Evolutionary conservation across 2,888 invertebrate species (phyloP).

Genomic region (Machimus atricapillus): DNA sequence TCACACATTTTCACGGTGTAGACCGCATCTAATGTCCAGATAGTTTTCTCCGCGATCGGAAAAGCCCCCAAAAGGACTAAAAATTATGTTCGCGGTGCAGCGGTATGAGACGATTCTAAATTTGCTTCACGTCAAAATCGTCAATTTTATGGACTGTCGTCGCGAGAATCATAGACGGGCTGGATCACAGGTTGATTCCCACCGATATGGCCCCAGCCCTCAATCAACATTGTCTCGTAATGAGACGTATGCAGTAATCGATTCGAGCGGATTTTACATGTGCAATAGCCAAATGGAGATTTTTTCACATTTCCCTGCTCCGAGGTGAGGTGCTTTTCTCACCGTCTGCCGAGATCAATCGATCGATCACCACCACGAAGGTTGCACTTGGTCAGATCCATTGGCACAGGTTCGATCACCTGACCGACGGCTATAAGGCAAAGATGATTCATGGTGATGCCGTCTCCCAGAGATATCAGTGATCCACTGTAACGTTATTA

Average conservation of each 20-base stretch:
- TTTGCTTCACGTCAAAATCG: slow-evolving; percentile 45
- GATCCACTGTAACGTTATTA: slow-evolving; percentile 43
- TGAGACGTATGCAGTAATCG: slow-evolving; percentile 40
- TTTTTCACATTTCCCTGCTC: slow-evolving; percentile 29
- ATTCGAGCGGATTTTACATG: slow-evolving; percentile 17
- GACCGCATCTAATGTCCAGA: neutral
- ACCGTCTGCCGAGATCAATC: slow-evolving; percentile 36
- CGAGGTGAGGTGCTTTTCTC: slow-evolving; percentile 10
- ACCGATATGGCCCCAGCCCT: neutral
- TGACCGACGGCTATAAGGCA: neutral
- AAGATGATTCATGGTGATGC: slow-evolving; percentile 38
- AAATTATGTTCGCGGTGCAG: neutral
- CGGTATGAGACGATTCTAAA: slow-evolving; percentile 31
- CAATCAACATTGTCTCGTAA: slow-evolving; percentile 27
- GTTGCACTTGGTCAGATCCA: slow-evolving; percentile 37
- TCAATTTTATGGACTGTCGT: slow-evolving; percentile 46
- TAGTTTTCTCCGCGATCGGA: neutral
- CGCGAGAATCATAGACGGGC: neutral
- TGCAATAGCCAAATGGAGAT: slow-evolving; percentile 13
- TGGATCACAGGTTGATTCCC: slow-evolving; percentile 9
- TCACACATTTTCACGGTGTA: slow-evolving; percentile 30
- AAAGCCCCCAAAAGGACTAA: slow-evolving; percentile 7
- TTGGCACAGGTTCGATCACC: neutral
- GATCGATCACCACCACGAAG: slow-evolving; percentile 37
- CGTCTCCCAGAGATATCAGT: neutral